These are phyloP conservation scores for Panagrolaimus sp. DNA, from an alignment of 1,140 invertebrate species.

Conservation along the genomic window DNA sequence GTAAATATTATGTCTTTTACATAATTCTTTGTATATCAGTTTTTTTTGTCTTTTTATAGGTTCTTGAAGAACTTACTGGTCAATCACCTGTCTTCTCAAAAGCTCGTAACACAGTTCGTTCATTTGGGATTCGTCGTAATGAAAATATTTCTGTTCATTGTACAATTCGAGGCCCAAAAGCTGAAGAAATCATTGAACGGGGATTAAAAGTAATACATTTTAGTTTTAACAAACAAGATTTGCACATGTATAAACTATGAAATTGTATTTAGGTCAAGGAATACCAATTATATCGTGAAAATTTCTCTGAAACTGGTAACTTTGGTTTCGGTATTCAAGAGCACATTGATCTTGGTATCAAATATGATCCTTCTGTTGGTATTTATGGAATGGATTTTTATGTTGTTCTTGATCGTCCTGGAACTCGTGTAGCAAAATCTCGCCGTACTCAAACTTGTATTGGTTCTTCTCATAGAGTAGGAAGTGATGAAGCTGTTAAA, in stretches of 20 bases:
- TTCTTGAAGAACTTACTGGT: slow-evolving; percentile 95
- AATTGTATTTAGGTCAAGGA: slow-evolving; percentile 88
- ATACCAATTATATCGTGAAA: slow-evolving; percentile 94
- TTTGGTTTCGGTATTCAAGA: slow-evolving; percentile 99
- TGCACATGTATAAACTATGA: slow-evolving; percentile 29
- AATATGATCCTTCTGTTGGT: slow-evolving; percentile 95
- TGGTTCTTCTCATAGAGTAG: slow-evolving; percentile 82
- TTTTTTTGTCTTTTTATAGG: slow-evolving; percentile 66
- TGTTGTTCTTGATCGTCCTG: slow-evolving; percentile 91
- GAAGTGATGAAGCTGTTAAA: slow-evolving; percentile 98
- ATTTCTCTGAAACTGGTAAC: slow-evolving; percentile 96
- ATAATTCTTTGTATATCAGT: neutral
- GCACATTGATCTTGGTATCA: slow-evolving; percentile 99
- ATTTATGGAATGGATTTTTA: slow-evolving; percentile 99
- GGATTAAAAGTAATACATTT: slow-evolving; percentile 97
- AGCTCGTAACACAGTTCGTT: slow-evolving; percentile 92
- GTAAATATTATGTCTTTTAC: too few species aligned
- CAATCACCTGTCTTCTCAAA: slow-evolving; percentile 98
- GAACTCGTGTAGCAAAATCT: slow-evolving; percentile 90
- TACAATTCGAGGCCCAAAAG: slow-evolving; percentile 94
- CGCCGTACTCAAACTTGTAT: slow-evolving; percentile 82
- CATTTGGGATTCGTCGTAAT: slow-evolving; percentile 98
- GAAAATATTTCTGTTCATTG: slow-evolving; percentile 99
- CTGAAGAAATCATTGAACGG: slow-evolving; percentile 96
- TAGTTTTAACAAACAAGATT: too few species aligned